These are phyloP conservation scores for Conus betulinus DNA, from an alignment of 1,140 invertebrate species.

Conservation along the genomic window DNA sequence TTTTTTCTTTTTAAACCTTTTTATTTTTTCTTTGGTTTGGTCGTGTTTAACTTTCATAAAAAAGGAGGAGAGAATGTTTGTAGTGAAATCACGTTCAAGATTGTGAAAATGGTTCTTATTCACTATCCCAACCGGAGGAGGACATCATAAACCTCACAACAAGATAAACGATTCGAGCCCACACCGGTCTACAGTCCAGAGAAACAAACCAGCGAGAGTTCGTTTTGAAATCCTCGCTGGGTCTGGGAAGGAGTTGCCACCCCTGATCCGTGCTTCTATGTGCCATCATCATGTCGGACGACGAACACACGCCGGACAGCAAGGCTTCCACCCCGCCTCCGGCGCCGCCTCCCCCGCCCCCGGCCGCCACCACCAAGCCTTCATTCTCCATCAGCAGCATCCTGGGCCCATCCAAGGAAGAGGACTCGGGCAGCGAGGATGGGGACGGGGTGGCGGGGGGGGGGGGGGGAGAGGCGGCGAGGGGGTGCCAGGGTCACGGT, in stretches of 20 bases:
- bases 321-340: slow-evolving; percentile 8
- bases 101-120: neutral
- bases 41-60: too few relatives aligned
- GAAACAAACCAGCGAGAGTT: too few relatives aligned
- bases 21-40: too few relatives aligned
- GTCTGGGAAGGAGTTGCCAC: too few relatives aligned
- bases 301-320: slow-evolving; percentile 33
- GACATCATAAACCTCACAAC: neutral
- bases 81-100: neutral
- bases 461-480: neutral
- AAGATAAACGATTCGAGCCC: too few relatives aligned
- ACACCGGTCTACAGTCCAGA: too few relatives aligned
- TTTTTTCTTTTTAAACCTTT: too few relatives aligned
- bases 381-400: slow-evolving; percentile 50
- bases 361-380: slow-evolving; percentile 8
- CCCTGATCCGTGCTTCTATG: too few relatives aligned
- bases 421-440: slow-evolving; percentile 7
- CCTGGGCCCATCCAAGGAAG: slow-evolving; percentile 37
- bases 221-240: too few relatives aligned
- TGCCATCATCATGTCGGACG: slow-evolving; percentile 24
- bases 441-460: neutral
- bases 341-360: slow-evolving; percentile 25
- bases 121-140: neutral
- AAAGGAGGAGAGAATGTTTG: neutral
- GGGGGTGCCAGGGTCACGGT: neutral